These are phyloP conservation scores for Lissocephala sabroskyi DNA, from an alignment of 2,888 invertebrate genomes.

Conservation along the genomic window DNA sequence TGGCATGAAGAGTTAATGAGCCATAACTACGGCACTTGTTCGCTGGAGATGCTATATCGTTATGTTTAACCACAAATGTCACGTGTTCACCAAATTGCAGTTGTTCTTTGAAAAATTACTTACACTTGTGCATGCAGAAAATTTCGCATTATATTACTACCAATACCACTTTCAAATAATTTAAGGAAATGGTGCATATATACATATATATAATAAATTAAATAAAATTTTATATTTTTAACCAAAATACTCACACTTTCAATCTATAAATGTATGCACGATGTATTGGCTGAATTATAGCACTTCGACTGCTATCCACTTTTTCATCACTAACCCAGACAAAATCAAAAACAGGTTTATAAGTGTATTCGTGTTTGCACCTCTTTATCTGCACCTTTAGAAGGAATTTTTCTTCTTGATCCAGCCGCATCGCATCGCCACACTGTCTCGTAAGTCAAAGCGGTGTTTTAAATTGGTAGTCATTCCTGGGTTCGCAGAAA, in stretches of 20 bases:
- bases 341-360: background rate
- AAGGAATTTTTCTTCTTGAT: constrained; percentile 8
- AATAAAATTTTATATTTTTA: too few species aligned
- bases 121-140: constrained; percentile 18
- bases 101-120: constrained; percentile 42
- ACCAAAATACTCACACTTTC: too few species aligned
- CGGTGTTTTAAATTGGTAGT: constrained; percentile 66
- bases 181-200: too few species aligned
- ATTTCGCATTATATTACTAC: background rate
- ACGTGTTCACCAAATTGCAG: constrained; percentile 49
- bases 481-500: constrained; percentile 70
- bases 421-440: constrained; percentile 54
- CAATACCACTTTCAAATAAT: too few species aligned
- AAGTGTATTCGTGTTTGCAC: constrained; percentile 7
- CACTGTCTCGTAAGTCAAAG: constrained; percentile 66
- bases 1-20: constrained; percentile 67
- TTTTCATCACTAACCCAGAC: background rate
- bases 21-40: constrained; percentile 57
- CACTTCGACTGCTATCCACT: too few species aligned
- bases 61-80: constrained; percentile 52
- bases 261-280: too few species aligned
- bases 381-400: constrained; percentile 1
- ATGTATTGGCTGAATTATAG: too few species aligned
- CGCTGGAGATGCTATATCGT: constrained; percentile 32
- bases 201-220: too few species aligned